These are phyloP conservation scores for Callinectes sapidus DNA, from an alignment of 2,888 invertebrate genomes.

Conservation along the genomic window DNA sequence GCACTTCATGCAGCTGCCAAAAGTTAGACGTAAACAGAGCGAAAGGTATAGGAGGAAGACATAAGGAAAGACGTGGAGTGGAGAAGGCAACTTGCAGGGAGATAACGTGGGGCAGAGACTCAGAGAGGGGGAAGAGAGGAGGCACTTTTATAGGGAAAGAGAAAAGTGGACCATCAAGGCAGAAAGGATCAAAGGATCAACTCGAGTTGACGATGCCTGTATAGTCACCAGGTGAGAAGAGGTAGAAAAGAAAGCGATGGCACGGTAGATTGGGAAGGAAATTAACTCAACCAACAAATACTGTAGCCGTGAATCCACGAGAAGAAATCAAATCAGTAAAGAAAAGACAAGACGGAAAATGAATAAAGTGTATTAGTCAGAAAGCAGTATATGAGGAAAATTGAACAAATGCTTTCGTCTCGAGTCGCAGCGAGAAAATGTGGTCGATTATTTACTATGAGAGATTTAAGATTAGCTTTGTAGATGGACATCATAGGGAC, in stretches of 20 bases:
- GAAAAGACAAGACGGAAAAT: neutral
- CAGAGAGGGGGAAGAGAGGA: neutral
- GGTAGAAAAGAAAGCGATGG: neutral
- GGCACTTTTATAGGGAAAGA: neutral
- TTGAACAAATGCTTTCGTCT: conserved; percentile 30
- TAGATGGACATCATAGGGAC: neutral
- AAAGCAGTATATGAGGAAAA: neutral
- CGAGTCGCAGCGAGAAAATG: neutral
- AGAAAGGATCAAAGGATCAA: neutral
- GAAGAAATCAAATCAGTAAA: neutral
- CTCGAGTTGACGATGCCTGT: neutral
- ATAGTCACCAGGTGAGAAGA: neutral
- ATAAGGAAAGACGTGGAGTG: neutral
- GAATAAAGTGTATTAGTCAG: neutral
- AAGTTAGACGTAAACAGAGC: neutral
- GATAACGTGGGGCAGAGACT: neutral
- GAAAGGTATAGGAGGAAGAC: neutral
- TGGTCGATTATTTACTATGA: neutral
- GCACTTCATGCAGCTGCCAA: neutral
- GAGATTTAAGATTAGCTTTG: neutral
- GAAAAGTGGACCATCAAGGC: neutral
- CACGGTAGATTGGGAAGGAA: neutral
- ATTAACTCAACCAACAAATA: neutral
- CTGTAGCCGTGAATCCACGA: neutral
- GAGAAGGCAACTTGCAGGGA: neutral